phyloP scores from a whole-genome alignment of 1,140 invertebrate species.

The Zaprionus camerounensis region DNA sequence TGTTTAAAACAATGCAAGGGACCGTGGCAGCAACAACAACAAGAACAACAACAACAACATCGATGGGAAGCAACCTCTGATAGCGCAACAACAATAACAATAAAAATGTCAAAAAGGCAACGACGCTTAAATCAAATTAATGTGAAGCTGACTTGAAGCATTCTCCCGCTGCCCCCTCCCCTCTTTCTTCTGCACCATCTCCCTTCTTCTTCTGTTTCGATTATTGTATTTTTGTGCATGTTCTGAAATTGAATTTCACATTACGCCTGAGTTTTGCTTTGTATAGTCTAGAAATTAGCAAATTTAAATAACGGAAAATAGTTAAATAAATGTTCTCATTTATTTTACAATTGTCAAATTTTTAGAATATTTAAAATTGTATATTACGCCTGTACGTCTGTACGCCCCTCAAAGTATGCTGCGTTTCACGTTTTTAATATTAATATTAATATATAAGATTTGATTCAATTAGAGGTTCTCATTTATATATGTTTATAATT shows the following conservation, averaged over 20 bases:
- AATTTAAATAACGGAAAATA: not conserved
- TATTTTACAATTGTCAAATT: not conserved
- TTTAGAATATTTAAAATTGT: not conserved
- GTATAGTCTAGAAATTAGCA: not conserved
- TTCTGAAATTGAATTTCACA: constrained; percentile 27
- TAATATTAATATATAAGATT: too few relatives aligned
- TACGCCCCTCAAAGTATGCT: not conserved
- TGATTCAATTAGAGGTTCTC: too few relatives aligned
- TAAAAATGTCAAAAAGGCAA: constrained; percentile 58
- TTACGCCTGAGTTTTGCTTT: not conserved
- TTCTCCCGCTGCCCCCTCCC: not conserved
- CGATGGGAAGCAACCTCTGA: constrained; percentile 32
- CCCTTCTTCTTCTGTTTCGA: constrained; percentile 1
- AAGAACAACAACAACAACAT: constrained; percentile 40
- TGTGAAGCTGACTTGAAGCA: constrained; percentile 36
- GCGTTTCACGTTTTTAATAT: not conserved
- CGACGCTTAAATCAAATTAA: constrained; percentile 58
- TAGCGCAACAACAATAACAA: constrained; percentile 61
- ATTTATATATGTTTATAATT: too few relatives aligned
- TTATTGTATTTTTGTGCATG: constrained; percentile 21
- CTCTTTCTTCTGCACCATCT: constrained; percentile 2
- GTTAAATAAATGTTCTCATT: too few relatives aligned
- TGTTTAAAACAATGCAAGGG: constrained; percentile 68
- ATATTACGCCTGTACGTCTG: too few relatives aligned
- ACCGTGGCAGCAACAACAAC: constrained; percentile 51